These are phyloP conservation scores for Cryptoblepharus egeriae DNA, from an alignment of 2,797 vertebrate species.

Conservation along the genomic window DNA sequence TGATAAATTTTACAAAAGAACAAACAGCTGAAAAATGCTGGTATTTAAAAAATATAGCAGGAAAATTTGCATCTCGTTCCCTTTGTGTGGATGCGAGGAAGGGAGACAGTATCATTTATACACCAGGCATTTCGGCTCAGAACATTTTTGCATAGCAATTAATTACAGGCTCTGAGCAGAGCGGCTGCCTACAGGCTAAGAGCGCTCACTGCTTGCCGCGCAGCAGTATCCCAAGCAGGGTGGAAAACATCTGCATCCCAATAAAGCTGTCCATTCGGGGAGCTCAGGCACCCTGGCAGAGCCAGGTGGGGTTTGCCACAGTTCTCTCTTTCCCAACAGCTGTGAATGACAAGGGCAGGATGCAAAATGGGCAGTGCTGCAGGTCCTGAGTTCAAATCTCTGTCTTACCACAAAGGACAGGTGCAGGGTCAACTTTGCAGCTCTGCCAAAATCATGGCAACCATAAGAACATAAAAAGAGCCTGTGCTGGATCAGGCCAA, in stretches of 20 bases:
- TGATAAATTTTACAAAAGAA: slow-evolving; percentile 72
- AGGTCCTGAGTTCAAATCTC: background rate
- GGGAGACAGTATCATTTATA: slow-evolving; percentile 64
- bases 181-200: slow-evolving; percentile 68
- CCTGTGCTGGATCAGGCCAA: no score
- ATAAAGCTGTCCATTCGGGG: slow-evolving; percentile 41
- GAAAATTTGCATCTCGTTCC: slow-evolving; percentile 68
- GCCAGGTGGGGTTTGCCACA: no score
- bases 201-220: slow-evolving; percentile 67
- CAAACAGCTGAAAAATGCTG: slow-evolving; percentile 70
- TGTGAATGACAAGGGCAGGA: background rate
- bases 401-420: background rate
- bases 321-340: background rate
- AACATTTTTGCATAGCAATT: slow-evolving; percentile 73
- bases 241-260: slow-evolving; percentile 64
- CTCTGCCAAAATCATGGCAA: no score
- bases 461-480: no score
- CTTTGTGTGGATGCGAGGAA: slow-evolving; percentile 55
- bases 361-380: background rate
- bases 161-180: slow-evolving; percentile 70
- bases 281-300: slow-evolving; percentile 4
- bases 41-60: slow-evolving; percentile 71
- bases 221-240: slow-evolving; percentile 66
- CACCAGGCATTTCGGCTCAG: slow-evolving; percentile 52
- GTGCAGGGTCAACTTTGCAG: no score